Conservation (phyloP, 2,888 invertebrate species). For the Caenorhabditis sulstoni region DNA sequence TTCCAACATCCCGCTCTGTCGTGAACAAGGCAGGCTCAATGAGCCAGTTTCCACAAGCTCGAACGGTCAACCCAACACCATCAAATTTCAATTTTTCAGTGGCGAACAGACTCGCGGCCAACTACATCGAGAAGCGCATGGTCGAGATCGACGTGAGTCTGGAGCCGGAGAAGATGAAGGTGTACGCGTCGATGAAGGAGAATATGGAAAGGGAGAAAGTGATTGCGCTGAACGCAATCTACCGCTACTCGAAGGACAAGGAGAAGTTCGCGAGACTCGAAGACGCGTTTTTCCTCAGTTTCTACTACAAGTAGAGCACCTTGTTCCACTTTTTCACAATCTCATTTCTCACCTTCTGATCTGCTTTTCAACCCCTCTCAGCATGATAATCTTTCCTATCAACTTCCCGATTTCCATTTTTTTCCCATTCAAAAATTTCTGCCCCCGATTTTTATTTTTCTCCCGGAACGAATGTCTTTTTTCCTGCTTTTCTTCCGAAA, state of each 20-base stretch:
- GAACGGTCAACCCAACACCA: too few relatives aligned
- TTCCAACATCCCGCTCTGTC: neutral
- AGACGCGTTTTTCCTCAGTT: neutral
- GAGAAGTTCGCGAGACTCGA: constrained; percentile 4
- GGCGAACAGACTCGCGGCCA: neutral
- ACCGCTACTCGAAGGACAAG: neutral
- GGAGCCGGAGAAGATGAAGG: neutral
- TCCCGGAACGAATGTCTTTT: too few relatives aligned
- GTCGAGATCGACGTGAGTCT: neutral
- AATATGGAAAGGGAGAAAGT: neutral
- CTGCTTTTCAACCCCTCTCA: too few relatives aligned
- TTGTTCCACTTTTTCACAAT: too few relatives aligned
- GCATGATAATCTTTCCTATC: too few relatives aligned
- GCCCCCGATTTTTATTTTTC: too few relatives aligned
- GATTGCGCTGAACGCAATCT: neutral
- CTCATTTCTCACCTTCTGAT: too few relatives aligned
- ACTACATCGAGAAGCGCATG: neutral
- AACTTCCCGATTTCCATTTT: too few relatives aligned
- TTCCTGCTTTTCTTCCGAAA: too few relatives aligned
- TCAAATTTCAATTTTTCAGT: neutral
- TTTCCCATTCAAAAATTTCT: too few relatives aligned
- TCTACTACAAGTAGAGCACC: neutral
- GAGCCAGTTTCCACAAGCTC: too few relatives aligned
- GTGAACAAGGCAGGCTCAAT: too few relatives aligned
- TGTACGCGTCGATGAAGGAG: neutral